Percentiles rank a stretch among this genome's conserved stretches.
Conservation (phyloP, 2,797 vertebrate species). For the Schizopygopsis pylzovi region DNA sequence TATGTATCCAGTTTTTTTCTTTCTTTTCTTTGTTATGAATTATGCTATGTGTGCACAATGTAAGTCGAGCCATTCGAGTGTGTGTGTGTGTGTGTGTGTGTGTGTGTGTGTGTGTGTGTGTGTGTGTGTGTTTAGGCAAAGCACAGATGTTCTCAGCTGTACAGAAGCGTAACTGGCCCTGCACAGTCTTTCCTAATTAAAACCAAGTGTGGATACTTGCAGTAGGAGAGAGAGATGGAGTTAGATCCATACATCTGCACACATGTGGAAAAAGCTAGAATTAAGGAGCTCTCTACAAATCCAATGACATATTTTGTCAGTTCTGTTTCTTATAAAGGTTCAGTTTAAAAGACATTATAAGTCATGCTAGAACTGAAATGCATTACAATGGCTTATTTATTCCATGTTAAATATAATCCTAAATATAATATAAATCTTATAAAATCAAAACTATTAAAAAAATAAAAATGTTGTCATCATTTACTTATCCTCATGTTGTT, state of each 20-base stretch:
- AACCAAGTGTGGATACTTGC: slow-evolving; percentile 45
- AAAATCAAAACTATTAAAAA: background rate
- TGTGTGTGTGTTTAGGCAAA: slow-evolving; percentile 24
- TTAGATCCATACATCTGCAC: background rate
- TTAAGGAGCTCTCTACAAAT: background rate
- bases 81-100: background rate
- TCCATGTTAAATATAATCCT: background rate
- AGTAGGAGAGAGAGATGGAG: background rate
- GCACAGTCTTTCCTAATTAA: slow-evolving; percentile 55
- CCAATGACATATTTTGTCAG: background rate
- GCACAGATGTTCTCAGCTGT: slow-evolving; percentile 57
- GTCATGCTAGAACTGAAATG: background rate
- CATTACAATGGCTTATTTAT: background rate
- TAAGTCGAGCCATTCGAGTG: slow-evolving; percentile 1
- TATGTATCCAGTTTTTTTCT: background rate
- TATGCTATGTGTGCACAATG: slow-evolving; percentile 5
- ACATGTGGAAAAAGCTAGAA: background rate
- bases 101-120: background rate
- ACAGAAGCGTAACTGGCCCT: slow-evolving; percentile 43
- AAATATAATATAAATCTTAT: background rate
- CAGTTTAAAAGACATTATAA: background rate
- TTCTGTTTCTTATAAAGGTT: background rate
- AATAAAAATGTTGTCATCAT: background rate
- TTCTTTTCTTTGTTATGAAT: background rate
- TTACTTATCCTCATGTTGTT: background rate